A percentile compares a stretch with the other conserved stretches of the same genome.
These are phyloP conservation scores for Lepidiolamprologus cunningtoni DNA, from an alignment of 2,113 vertebrate genomes.

Conservation along the genomic window DNA sequence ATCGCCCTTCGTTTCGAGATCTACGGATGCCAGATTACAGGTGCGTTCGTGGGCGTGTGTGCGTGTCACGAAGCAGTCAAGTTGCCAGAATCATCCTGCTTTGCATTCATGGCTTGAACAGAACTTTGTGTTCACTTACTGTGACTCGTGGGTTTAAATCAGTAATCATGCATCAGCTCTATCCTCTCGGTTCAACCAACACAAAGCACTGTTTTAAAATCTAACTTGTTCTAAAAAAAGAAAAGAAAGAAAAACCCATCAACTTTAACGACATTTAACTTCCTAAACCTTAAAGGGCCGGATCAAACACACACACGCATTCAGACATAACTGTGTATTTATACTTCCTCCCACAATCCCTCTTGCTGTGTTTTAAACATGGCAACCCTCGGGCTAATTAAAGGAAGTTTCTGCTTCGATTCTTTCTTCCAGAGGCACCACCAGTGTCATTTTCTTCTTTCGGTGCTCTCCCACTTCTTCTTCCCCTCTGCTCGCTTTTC, in stretches of 20 bases:
- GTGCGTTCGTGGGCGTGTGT: constrained; percentile 41
- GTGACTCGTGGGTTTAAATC: background rate
- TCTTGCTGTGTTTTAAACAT: constrained; percentile 16
- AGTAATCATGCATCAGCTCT: background rate
- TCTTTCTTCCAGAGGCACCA: background rate
- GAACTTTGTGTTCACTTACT: background rate
- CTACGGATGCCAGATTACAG: constrained; percentile 93
- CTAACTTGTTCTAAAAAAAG: background rate
- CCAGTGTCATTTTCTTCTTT: constrained; percentile 6
- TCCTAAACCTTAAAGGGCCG: background rate
- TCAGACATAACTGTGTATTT: background rate
- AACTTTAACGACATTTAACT: background rate
- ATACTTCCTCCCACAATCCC: background rate
- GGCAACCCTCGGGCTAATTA: constrained; percentile 38
- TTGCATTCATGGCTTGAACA: background rate
- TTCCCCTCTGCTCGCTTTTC: background rate
- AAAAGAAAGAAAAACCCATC: background rate
- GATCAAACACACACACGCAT: background rate
- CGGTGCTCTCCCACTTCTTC: background rate
- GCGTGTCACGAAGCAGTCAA: background rate
- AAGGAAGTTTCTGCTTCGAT: constrained; percentile 16
- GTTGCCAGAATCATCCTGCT: background rate
- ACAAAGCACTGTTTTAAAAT: background rate
- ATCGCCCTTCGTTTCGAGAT: constrained; percentile 94
- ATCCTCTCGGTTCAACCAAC: background rate